phyloP scores from a whole-genome alignment of 2,797 vertebrate species.

The Aplochiton taeniatus region DNA sequence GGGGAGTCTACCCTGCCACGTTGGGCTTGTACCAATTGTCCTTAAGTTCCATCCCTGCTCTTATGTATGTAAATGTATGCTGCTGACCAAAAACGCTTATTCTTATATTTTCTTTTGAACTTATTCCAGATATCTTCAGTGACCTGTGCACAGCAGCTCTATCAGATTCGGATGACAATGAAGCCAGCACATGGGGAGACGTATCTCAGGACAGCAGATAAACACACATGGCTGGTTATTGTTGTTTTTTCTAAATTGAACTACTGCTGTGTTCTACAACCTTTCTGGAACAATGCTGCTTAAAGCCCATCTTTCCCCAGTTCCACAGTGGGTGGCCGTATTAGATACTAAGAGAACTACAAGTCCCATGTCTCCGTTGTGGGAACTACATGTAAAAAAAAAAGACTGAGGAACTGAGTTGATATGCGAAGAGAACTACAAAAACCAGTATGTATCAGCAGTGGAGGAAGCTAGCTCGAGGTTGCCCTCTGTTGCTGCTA shows the following conservation, averaged over 20 bases:
- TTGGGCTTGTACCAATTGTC: too few species aligned
- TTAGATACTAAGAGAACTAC: conserved; percentile 19
- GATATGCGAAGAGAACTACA: conserved; percentile 15
- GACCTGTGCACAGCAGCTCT: conserved; percentile 77
- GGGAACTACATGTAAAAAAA: conserved; percentile 6
- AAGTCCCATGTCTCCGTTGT: conserved; percentile 15
- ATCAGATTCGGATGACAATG: conserved; percentile 72
- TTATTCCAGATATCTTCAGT: conserved; percentile 81
- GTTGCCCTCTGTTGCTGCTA: conserved; percentile 47
- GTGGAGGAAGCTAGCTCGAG: conserved; percentile 18
- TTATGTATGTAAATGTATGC: too few species aligned
- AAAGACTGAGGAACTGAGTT: conserved; percentile 22
- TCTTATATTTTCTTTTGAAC: conserved; percentile 21
- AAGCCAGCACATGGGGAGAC: conserved; percentile 65
- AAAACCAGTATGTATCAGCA: conserved; percentile 5
- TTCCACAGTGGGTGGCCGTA: conserved; percentile 17
- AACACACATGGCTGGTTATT: conserved; percentile 43
- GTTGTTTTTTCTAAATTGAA: conserved; percentile 19
- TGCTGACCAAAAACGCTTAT: too few species aligned
- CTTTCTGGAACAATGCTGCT: conserved; percentile 25
- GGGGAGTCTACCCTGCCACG: too few species aligned
- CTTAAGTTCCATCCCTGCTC: too few species aligned
- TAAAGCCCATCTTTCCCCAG: conserved; percentile 21
- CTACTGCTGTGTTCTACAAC: conserved; percentile 25
- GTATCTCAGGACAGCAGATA: conserved; percentile 75